Evolutionary conservation across 1,140 invertebrate species (phyloP).

Genomic region (Homalodisca vitripennis): DNA sequence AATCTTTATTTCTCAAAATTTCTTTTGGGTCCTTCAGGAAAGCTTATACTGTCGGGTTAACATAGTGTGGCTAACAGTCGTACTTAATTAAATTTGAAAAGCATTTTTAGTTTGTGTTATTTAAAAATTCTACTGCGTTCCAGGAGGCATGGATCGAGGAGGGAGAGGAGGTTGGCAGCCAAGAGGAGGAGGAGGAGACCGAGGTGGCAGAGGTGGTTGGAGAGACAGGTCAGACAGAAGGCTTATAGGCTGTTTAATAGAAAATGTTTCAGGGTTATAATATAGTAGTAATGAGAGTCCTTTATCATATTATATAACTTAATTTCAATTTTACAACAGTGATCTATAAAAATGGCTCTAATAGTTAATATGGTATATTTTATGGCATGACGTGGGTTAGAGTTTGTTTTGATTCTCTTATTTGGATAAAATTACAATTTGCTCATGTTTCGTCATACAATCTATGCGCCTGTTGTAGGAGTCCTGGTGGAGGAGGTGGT

Average conservation of each 20-base stretch:
- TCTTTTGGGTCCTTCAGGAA: no score
- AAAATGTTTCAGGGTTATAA: not conserved
- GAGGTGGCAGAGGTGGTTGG: conserved; percentile 17
- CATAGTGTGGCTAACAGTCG: no score
- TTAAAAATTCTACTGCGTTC: no score
- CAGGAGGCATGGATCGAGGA: conserved; percentile 31
- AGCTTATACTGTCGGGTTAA: no score
- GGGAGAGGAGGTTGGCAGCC: conserved; percentile 28
- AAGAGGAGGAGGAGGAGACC: conserved; percentile 28
- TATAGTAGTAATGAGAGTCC: not conserved
- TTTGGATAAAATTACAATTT: no score
- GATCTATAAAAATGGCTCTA: not conserved
- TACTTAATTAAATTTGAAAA: no score
- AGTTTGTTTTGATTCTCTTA: no score
- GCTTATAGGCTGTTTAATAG: not conserved
- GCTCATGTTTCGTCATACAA: no score
- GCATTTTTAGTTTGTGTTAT: no score
- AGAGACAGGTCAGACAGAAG: conserved; percentile 29
- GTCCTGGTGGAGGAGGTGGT: not conserved
- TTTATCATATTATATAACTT: not conserved
- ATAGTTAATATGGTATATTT: no score
- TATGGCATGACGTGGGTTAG: no score
- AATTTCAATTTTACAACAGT: not conserved
- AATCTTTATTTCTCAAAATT: no score
- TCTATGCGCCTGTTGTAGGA: not conserved